Evolutionary conservation across 1,140 invertebrate genomes (phyloP).

Genomic region (Centruroides vittatus): DNA sequence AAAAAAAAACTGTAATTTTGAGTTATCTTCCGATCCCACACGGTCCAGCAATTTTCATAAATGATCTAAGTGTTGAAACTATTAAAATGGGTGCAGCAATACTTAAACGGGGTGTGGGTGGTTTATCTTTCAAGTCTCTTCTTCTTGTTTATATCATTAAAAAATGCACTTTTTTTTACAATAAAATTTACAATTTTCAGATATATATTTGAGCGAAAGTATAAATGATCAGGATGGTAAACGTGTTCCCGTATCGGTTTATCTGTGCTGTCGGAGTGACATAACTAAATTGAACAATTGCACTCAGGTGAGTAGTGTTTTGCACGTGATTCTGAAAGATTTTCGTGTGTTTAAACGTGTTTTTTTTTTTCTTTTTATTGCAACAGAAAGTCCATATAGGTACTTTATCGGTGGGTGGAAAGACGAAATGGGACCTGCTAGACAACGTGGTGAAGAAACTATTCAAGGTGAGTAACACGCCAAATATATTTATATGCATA

Average conservation of each 20-base stretch:
- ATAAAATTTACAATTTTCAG: neutral
- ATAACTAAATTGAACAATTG: neutral
- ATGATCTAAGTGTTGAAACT: too few species aligned
- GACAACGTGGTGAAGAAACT: constrained; percentile 78
- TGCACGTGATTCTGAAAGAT: too few species aligned
- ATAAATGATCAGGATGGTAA: constrained; percentile 66
- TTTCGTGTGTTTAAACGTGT: neutral
- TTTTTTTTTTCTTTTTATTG: neutral
- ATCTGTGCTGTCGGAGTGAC: constrained; percentile 40
- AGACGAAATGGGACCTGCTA: constrained; percentile 87
- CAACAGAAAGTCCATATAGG: constrained; percentile 52
- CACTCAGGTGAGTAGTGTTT: too few species aligned
- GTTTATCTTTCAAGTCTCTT: constrained; percentile 20
- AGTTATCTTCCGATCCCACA: too few species aligned
- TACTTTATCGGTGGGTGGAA: constrained; percentile 71
- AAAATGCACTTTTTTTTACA: too few species aligned
- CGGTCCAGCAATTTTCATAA: too few species aligned
- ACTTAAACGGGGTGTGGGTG: neutral
- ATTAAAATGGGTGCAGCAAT: too few species aligned
- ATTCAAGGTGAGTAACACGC: constrained; percentile 50
- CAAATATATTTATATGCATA: neutral
- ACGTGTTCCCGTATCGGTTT: constrained; percentile 64
- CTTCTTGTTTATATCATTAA: too few species aligned
- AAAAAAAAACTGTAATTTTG: too few species aligned
- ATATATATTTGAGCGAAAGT: constrained; percentile 24